Evolutionary conservation across 37 sponge, comb jelly and placozoan species (phyloP), one percentile per base, ranked within the genome.

Genomic region (Eunapius fragilis): DNA sequence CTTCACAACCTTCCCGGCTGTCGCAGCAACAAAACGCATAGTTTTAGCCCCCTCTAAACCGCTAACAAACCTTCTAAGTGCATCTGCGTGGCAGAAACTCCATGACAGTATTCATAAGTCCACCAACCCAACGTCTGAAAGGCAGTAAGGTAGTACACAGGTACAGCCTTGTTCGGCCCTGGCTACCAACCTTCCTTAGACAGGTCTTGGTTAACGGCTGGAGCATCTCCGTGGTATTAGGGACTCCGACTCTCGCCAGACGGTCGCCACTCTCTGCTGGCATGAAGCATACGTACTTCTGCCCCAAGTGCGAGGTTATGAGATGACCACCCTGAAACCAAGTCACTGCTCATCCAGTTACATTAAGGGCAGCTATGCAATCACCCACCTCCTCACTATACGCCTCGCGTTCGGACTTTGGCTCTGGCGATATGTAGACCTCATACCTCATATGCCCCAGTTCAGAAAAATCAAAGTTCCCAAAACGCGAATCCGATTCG

Each of bases 71-170:
- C 93, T 83, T 93, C 90, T 36, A 86, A 22, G 68, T 93, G 93
- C 37, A 82, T 86, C 71, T 93, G 93, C 19, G 74, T 33, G 2
- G 89, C 71, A 37, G 76, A 78, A 9, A 73, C 49, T 24, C 90
- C 87, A 71, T 93, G 93, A 78, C 93, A 93, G 32, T 93, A 93
- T 69, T 90, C 82, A 31, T 90, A 90, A 1, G 90, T 90, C 90
- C 90, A 90, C 90, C 90, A 90, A 45, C 90, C 90, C 11, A 50
- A 31, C 48, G 74, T 90, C 90, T 90, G 58, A 58, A 58, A 0
- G 58, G 12, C 5, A 70, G 71, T 4, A 30, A 3, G 28, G n/a
- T n/a, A n/a, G n/a, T n/a, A n/a, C 28, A 13, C 71, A 70, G 5
- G 47, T 11, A 3, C 12, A 30, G 37, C 79, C 7, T 9, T 25